Base-by-base conservation (phyloP, 2,113 vertebrate genomes). In the Tragelaphus imberbis region DNA sequence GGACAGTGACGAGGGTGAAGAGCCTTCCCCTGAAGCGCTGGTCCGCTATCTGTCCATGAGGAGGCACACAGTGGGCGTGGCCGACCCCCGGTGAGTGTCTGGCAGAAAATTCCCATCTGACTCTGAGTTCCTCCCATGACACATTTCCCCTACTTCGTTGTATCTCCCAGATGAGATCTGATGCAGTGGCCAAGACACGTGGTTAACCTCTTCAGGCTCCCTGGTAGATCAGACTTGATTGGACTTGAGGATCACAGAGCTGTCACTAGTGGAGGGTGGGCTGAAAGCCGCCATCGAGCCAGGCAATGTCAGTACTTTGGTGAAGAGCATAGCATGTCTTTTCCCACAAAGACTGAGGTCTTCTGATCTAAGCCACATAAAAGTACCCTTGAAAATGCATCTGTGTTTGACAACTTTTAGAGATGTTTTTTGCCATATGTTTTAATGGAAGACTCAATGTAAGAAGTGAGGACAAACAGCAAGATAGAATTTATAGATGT, bases 41-140 rank as follows among this genome's bases (percentile, higher is more conserved):
- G 99, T 99, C 36, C 99, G 99, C 11, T 99, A 99, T 97, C 99
- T 99, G 44, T 99, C 99, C 0, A 99, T 99, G 99, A 99, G 99
- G 97, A 99, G 99, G 91, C 99, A 99, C 99, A 99, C 99, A 0
- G 99, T 99, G 51, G 99, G 99, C 8, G 99, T 99, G 15, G 99
- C 99, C 51, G 99, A 99, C 98, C 99, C 99, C 89, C 99, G 99
- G 99, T 99, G 90, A 98, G 99, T 99, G 0, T 9, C 27, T n/a
- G 87, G 84, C 77, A 49, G 2, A 1, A 86, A 36, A n/a, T 40
- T 36, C 21, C 47, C 85, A 8, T 44, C 47, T 63, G 19, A 33
- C 47, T 68, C 25, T 63, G 51, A n/a, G 28, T 51, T 63, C 47
- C 91, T 82, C 36, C 13, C 19, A 0, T 8, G 63, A 36, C 33